These are phyloP conservation scores for Amphibalanus amphitrite DNA, from an alignment of 1,140 invertebrate genomes.

Conservation along the genomic window DNA sequence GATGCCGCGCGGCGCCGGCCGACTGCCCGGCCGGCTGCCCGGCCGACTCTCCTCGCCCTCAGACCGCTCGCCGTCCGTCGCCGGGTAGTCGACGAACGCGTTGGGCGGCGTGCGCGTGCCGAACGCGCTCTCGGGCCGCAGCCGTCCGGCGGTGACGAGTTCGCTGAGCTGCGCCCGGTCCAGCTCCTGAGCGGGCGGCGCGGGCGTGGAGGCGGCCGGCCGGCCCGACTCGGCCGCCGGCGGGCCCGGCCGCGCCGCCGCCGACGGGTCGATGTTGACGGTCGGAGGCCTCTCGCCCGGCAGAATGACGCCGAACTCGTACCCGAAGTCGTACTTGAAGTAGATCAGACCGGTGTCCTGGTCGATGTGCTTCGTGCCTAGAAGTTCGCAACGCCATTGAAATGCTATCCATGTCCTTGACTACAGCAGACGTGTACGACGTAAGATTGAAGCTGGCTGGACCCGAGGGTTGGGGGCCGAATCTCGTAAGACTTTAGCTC, in stretches of 20 bases:
- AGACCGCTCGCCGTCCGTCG: neutral
- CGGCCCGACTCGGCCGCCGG: no score
- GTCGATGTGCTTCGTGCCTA: constrained; percentile 57
- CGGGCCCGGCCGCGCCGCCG: no score
- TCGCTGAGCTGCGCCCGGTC: neutral
- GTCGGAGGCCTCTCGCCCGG: constrained; percentile 41
- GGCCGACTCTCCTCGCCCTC: neutral
- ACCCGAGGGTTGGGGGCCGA: no score
- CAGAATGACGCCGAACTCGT: constrained; percentile 54
- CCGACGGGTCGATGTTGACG: constrained; percentile 9
- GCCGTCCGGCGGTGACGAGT: neutral
- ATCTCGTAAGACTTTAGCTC: no score
- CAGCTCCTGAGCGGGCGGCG: neutral
- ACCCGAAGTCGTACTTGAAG: constrained; percentile 68
- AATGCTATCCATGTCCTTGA: no score
- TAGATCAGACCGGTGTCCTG: constrained; percentile 57
- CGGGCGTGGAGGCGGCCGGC: no score
- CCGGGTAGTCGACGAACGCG: neutral
- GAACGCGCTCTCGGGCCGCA: neutral
- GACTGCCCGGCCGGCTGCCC: no score
- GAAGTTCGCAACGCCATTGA: constrained; percentile 4
- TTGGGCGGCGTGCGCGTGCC: neutral
- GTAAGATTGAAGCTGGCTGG: no score
- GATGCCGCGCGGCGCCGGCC: no score
- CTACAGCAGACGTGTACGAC: no score